Conservation (phyloP, 2,888 invertebrate genomes). For the Phalera bucephala region DNA sequence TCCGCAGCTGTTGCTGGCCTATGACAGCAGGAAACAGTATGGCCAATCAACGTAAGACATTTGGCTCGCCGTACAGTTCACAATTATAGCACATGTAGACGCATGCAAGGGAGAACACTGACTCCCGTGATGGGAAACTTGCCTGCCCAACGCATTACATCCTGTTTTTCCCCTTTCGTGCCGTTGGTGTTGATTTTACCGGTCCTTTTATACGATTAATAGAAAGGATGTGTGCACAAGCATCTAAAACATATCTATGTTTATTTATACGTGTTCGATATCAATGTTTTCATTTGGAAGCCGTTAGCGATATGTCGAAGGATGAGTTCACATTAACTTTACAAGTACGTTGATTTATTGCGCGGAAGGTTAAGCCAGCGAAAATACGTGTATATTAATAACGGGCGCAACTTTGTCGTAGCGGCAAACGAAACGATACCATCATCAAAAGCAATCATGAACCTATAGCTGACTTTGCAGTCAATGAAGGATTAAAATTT, state of each 20-base stretch:
- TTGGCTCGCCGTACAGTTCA: constrained; percentile 18
- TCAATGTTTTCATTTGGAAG: constrained; percentile 7
- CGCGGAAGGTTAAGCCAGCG: too few relatives aligned
- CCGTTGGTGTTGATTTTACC: constrained; percentile 10
- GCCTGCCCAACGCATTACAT: constrained; percentile 18
- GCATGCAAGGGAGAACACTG: constrained; percentile 18
- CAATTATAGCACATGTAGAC: constrained; percentile 16
- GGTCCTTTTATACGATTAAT: constrained; percentile 4
- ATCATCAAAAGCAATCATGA: not conserved
- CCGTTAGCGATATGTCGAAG: not conserved
- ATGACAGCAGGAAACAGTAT: constrained; percentile 16
- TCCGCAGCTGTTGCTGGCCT: constrained; percentile 23
- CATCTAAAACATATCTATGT: constrained; percentile 23
- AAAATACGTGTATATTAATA: constrained; percentile 5
- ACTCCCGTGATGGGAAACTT: constrained; percentile 32
- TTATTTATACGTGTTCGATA: constrained; percentile 17
- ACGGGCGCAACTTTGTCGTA: constrained; percentile 31
- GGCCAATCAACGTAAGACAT: constrained; percentile 24
- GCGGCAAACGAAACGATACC: constrained; percentile 22
- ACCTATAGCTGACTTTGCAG: too few relatives aligned
- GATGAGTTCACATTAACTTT: too few relatives aligned
- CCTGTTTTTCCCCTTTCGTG: constrained; percentile 20
- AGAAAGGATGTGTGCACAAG: constrained; percentile 20
- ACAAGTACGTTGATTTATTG: too few relatives aligned
- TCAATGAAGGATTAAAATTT: not conserved